These are phyloP conservation scores for Halcyon badia DNA, from an alignment of 2,797 vertebrate genomes.

Conservation along the genomic window DNA sequence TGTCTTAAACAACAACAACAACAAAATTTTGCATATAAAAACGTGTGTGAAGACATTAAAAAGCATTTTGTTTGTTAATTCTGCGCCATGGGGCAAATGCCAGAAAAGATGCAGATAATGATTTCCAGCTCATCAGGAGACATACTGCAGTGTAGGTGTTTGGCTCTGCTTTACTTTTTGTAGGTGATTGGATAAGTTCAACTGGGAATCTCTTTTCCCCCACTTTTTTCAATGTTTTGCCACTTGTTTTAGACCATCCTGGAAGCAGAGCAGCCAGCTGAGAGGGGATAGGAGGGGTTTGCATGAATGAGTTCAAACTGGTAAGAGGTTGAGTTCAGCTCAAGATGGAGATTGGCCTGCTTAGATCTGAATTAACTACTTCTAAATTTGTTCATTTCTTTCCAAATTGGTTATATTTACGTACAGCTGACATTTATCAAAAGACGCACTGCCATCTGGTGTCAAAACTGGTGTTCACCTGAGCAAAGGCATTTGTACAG, in stretches of 20 bases:
- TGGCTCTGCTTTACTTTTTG: not conserved
- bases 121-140: not conserved
- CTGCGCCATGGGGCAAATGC: not conserved
- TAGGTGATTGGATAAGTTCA: not conserved
- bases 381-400: not conserved
- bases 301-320: not conserved
- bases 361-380: not conserved
- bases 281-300: not conserved
- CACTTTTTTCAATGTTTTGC: not conserved
- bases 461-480: not conserved
- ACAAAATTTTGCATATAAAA: not conserved
- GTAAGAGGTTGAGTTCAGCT: not conserved
- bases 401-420: not conserved
- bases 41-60: not conserved
- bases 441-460: slow-evolving; percentile 55
- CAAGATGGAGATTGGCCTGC: not conserved
- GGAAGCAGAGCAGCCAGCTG: not conserved
- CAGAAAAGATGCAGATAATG: not conserved
- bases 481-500: not conserved
- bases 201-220: not conserved
- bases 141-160: not conserved
- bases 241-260: not conserved
- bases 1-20: not conserved
- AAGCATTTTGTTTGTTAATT: not conserved
- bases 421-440: not conserved